Percentiles rank a stretch among this genome's conserved stretches.
Evolutionary conservation across 1,140 invertebrate genomes (phyloP).

Genomic region (Oreohelix idahoensis): DNA sequence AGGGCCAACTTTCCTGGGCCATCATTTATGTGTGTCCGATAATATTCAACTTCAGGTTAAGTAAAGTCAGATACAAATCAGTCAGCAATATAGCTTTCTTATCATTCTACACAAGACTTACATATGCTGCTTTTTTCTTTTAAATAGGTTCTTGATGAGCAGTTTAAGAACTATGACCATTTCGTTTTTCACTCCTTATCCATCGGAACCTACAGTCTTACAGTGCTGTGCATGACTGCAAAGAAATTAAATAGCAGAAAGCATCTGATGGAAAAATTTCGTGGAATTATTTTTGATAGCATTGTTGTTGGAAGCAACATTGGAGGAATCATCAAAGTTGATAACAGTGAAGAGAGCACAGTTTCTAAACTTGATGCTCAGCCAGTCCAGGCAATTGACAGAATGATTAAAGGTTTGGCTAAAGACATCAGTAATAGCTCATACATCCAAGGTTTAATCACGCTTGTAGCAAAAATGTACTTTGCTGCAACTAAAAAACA

Average conservation of each 20-base stretch:
- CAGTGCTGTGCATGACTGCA: neutral
- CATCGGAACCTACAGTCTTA: conserved; percentile 23
- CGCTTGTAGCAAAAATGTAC: conserved; percentile 20
- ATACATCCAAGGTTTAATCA: neutral
- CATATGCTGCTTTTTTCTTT: neutral
- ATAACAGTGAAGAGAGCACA: neutral
- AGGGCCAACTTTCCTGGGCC: neutral
- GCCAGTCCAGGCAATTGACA: conserved; percentile 19
- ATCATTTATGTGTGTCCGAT: too few species aligned
- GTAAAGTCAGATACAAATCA: too few species aligned
- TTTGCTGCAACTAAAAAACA: conserved; percentile 29
- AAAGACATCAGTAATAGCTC: neutral
- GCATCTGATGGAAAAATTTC: neutral
- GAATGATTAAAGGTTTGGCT: conserved; percentile 32
- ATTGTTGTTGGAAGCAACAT: conserved; percentile 22
- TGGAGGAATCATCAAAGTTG: neutral
- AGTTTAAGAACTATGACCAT: conserved; percentile 7
- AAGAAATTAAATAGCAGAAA: neutral
- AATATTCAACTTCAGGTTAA: too few species aligned
- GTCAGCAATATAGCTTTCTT: too few species aligned
- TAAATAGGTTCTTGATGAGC: neutral
- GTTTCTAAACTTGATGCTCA: neutral
- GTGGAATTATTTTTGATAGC: conserved; percentile 24
- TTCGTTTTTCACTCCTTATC: conserved; percentile 23
- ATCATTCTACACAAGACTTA: too few species aligned